Base-by-base conservation (phyloP, 2,888 invertebrate species). In the Erebia ligea region DNA sequence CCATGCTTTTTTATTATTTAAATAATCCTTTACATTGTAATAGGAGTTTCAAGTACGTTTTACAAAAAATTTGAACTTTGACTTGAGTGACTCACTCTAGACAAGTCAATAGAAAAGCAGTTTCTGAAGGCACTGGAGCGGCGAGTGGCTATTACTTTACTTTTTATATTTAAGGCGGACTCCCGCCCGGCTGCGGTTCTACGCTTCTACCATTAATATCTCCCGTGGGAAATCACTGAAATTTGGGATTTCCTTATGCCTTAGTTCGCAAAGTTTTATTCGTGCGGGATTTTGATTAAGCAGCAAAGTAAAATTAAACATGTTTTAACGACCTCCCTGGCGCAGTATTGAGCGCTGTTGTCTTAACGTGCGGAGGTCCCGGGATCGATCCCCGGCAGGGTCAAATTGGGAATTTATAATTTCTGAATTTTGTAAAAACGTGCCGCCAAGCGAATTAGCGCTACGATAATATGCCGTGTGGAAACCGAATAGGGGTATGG, bases 181-280 rank as follows among this genome's bases (percentile, higher is more conserved):
- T 71, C 75, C 71, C 73, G 75, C 64, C 73, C 59, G 67, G 68
- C 73, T 76, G 77, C 72, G 77, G 74, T 74, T 76, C 73, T 72
- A 66, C 72, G 77, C 73, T 74, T 76, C 73, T 72, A 66, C 73
- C 77, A 75, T 76, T 78, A 77, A 78, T 77, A 76, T 74, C 72
- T 74, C 78, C 73, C 74, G 50, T 42, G 78, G 78, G 78, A 78
- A 78, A 78, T 78, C 76, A 79, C 71, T 66, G 75, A 73, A 74
- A 77, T 76, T 75, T 76, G 71, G 76, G 72, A 78, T 76, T 72
- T 73, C 76, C 77, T 72, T 73, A 76, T 75, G 72, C 74, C 74
- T 70, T 74, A 73, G 71, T 72, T 70, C 67, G 68, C 73, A 76
- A 78, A 78, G 73, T 77, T 78, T 76, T 73, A 73, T 74, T 71